Conservation (phyloP, 2,113 vertebrate species). For the Saimiri boliviensis region DNA sequence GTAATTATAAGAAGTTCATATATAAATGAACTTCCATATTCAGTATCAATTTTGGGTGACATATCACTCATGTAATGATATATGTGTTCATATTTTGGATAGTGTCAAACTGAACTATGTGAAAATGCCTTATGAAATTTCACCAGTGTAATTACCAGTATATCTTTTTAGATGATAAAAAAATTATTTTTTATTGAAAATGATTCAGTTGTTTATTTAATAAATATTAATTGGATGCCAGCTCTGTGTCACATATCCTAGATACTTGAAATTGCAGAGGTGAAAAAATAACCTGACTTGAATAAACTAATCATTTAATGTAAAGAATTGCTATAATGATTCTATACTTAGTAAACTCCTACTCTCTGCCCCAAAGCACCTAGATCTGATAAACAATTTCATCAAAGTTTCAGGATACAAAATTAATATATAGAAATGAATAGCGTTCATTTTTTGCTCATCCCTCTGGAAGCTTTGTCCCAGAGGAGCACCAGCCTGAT, state of each 20-base stretch:
- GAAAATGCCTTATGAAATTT: conserved; percentile 5
- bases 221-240: neutral
- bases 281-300: neutral
- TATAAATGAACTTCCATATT: neutral
- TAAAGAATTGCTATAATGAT: neutral
- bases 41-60: neutral
- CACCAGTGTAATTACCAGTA: neutral
- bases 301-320: neutral
- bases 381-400: too few relatives aligned
- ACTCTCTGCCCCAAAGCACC: too few relatives aligned
- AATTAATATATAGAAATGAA: too few relatives aligned
- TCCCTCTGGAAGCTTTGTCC: too few relatives aligned
- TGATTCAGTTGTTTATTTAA: neutral
- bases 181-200: neutral
- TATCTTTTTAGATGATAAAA: neutral
- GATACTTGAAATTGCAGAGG: neutral
- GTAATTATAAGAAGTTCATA: neutral
- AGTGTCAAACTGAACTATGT: neutral
- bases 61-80: neutral
- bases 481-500: too few relatives aligned
- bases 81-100: neutral
- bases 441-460: too few relatives aligned
- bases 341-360: too few relatives aligned
- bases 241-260: neutral
- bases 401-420: too few relatives aligned